A percentile compares a stretch with the other conserved stretches of the same genome.
Evolutionary conservation across 2,797 vertebrate species (phyloP).

Genomic region (Semotilus atromaculatus): DNA sequence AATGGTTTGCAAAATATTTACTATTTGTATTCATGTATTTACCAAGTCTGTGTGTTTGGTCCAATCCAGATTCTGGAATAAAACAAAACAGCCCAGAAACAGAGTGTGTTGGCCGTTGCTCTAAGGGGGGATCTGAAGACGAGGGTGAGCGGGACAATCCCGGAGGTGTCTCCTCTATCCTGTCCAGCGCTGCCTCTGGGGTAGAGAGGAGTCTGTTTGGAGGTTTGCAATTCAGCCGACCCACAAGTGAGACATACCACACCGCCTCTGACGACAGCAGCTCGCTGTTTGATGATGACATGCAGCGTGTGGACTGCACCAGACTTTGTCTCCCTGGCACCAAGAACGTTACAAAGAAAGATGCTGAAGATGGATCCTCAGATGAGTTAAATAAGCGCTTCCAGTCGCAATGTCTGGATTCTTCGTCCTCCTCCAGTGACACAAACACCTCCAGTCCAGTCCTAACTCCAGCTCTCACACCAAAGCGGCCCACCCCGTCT

Average conservation of each 20-base stretch:
- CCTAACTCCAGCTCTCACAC: conserved; percentile 80
- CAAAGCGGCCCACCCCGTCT: conserved; percentile 80
- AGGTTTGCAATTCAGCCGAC: conserved; percentile 76
- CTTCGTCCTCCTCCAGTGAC: conserved; percentile 88
- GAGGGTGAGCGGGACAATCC: conserved; percentile 64
- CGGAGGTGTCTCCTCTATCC: conserved; percentile 72
- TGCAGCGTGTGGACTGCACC: conserved; percentile 79
- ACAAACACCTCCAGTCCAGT: conserved; percentile 85
- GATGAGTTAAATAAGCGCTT: conserved; percentile 92
- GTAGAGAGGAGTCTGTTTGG: conserved; percentile 73
- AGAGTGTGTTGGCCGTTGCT: neutral
- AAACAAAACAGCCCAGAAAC: conserved; percentile 26
- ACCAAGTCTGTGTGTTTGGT: conserved; percentile 46
- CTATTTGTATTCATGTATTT: neutral
- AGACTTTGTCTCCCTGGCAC: conserved; percentile 64
- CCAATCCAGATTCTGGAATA: conserved; percentile 71
- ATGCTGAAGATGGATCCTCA: conserved; percentile 80
- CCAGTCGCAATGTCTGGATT: conserved; percentile 88
- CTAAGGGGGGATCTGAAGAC: conserved; percentile 73
- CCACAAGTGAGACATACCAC: conserved; percentile 87
- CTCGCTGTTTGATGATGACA: conserved; percentile 91
- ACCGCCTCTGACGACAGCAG: conserved; percentile 94
- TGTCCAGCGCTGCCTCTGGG: conserved; percentile 83
- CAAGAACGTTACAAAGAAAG: conserved; percentile 54
- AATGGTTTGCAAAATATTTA: neutral